Conservation (phyloP, 2,113 vertebrate species). For the Pogonocichla stellata region DNA sequence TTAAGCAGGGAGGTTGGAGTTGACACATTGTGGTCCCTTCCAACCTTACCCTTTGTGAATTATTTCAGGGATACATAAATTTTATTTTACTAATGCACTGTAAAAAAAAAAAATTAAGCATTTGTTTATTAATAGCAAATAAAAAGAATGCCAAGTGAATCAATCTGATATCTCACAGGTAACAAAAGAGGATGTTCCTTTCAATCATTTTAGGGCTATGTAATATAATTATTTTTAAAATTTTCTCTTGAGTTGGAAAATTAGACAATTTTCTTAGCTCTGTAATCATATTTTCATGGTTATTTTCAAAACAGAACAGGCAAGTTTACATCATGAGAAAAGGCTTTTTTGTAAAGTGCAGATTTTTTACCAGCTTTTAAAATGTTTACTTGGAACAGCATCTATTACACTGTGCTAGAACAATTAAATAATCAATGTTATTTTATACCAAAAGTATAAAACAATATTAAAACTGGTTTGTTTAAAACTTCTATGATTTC, state of each 20-base stretch:
- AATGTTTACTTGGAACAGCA: not conserved
- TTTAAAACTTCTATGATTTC: not conserved
- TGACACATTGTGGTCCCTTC: not conserved
- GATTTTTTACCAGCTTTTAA: not conserved
- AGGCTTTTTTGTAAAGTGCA: not conserved
- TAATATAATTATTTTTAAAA: not conserved
- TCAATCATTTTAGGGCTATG: not conserved
- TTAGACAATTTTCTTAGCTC: not conserved
- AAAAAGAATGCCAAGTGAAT: not conserved
- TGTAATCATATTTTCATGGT: not conserved
- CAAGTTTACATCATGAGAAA: not conserved
- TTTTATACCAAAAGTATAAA: not conserved
- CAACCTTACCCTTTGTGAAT: not conserved
- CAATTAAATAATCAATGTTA: not conserved
- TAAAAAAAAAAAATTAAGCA: not conserved
- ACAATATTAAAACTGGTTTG: not conserved
- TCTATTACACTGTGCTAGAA: not conserved
- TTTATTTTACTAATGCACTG: constrained; percentile 9
- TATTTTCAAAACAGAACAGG: not conserved
- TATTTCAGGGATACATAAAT: not conserved
- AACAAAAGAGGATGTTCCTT: not conserved
- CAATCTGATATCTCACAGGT: not conserved
- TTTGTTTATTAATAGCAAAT: not conserved
- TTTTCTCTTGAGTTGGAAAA: not conserved
- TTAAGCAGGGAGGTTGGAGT: not conserved